Percentiles rank a stretch among this genome's conserved stretches.
Evolutionary conservation across 2,888 invertebrate genomes (phyloP).

Genomic region (Entomobrya proxima): DNA sequence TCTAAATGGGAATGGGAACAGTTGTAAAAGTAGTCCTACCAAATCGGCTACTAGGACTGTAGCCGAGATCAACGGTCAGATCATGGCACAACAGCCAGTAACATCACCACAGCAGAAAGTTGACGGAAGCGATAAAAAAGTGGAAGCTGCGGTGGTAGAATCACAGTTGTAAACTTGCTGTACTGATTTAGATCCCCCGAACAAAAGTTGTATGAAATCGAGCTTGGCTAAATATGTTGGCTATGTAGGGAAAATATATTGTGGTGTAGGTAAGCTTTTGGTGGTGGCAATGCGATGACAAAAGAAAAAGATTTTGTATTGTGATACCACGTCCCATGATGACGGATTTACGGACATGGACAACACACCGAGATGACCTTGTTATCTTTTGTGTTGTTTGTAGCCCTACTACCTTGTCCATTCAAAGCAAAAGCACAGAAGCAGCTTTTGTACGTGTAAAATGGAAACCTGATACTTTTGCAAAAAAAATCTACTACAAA

Average conservation of each 20-base stretch:
- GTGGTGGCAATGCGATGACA: not conserved
- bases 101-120: conserved; percentile 1
- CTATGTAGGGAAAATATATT: not conserved
- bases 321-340: not conserved
- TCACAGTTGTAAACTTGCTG: conserved; percentile 49
- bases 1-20: not conserved
- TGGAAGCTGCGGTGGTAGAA: not conserved
- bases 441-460: not conserved
- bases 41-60: not conserved
- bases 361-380: too few species aligned
- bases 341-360: conserved; percentile 2
- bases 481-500: not conserved
- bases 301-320: not conserved
- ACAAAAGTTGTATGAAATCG: not conserved
- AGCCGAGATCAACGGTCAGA: conserved; percentile 48
- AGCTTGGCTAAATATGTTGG: not conserved
- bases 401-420: not conserved
- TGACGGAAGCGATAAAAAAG: conserved; percentile 35
- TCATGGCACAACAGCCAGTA: not conserved
- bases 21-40: not conserved
- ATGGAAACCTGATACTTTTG: not conserved
- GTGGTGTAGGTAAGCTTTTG: not conserved
- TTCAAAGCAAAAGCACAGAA: not conserved
- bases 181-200: not conserved
- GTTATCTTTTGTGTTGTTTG: not conserved